Conservation (phyloP, 2,113 vertebrate genomes). For the Xiphias gladius region DNA sequence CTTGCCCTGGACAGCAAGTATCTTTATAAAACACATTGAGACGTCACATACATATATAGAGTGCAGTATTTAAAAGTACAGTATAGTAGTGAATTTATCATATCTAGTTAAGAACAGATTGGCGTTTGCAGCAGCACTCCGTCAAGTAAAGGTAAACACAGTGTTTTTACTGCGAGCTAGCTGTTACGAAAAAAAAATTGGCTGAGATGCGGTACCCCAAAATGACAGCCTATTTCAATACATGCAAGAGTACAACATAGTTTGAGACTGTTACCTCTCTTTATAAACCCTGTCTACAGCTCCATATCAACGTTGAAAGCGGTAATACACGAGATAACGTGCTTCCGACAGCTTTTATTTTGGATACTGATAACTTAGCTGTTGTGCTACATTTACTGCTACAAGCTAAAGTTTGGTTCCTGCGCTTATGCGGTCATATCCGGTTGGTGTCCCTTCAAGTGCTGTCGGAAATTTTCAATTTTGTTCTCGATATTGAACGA, state of each 20-base stretch:
- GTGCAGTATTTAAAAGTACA: not conserved
- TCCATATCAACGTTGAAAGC: conserved; percentile 36
- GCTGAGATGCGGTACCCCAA: not conserved
- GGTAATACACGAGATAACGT: not conserved
- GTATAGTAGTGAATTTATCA: not conserved
- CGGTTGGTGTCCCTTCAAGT: not conserved
- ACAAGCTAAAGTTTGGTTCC: conserved; percentile 59
- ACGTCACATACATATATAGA: no score
- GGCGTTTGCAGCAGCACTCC: not conserved
- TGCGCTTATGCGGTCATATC: conserved; percentile 61
- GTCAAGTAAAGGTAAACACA: not conserved
- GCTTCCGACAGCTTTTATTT: conserved; percentile 15
- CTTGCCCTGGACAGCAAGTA: not conserved
- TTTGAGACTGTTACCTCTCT: conserved; percentile 35
- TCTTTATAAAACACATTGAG: not conserved
- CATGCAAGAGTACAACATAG: not conserved
- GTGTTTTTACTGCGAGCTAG: conserved; percentile 14
- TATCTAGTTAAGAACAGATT: not conserved
- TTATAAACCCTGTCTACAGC: conserved; percentile 37
- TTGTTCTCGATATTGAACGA: accelerated
- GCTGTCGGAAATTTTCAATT: not conserved
- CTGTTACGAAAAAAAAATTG: conserved; percentile 16
- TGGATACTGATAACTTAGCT: not conserved
- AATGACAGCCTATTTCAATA: not conserved
- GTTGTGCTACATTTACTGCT: conserved; percentile 47